Evolutionary conservation across 2,888 invertebrate species (phyloP), one percentile per base, ranked within the genome.

Genomic region (Ectemnius lituratus): DNA sequence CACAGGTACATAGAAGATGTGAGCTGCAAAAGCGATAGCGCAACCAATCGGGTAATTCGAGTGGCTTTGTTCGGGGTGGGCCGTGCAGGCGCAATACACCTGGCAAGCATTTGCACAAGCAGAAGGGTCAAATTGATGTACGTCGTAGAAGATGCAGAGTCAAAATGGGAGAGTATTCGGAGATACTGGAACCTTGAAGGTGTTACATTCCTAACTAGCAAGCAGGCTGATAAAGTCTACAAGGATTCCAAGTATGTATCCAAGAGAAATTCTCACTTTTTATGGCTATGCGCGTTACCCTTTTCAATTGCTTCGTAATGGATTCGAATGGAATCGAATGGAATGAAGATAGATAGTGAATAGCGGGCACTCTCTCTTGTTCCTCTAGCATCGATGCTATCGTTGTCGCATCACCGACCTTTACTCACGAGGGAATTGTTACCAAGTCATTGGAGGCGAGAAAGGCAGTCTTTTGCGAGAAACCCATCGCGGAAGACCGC

Each of bases 401-500:
- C 0, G 87, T 94, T 67, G 92, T 94, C 20, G 91, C 92, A 0
- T 93, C 94, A 0, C 94, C 94, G 0, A 94, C 94, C 0, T 91
- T 88, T 87, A 92, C 93, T 0, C 94, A 94, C 84, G 93, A 93
- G 81, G 90, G 88, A 4, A 92, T 94, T 18, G 92, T 94, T 0
- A 91, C 91, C 0, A 91, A 91, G 71, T 92, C 93, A 1, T 88
- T 94, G 56, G 89, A 91, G 11, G 91, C 92, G 67, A 92, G 92
- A 75, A 95, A 95, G 85, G 93, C 93, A 20, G 94, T 95, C 0
- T 94, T 94, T 87, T 94, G 94, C 82, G 95, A 95, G 88, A 95
- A 95, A 84, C 95, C 95, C 0, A 92, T 95, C 11, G 93, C 94
- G 0, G 92, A 93, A 81, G 91, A 92, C 73, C 90, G 92, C 2